phyloP scores from a whole-genome alignment of 2,888 invertebrate genomes.

The Patella caerulea region DNA sequence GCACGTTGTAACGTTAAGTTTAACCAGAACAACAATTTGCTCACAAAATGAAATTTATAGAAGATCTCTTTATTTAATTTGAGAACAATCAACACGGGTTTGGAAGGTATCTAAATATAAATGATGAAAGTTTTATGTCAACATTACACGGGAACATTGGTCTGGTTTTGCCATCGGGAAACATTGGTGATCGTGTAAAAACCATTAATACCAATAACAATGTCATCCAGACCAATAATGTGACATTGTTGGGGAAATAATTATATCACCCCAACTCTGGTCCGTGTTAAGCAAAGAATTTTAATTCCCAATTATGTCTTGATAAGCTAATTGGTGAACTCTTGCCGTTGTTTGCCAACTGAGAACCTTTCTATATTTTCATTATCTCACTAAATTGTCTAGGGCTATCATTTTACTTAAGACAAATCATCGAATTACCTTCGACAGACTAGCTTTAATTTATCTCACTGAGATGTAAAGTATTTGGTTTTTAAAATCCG shows the following conservation, averaged over 20 bases:
- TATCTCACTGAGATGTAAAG: too few relatives aligned
- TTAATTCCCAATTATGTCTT: slow-evolving; percentile 10
- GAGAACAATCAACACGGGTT: neutral
- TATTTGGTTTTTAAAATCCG: too few relatives aligned
- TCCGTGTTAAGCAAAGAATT: slow-evolving; percentile 6
- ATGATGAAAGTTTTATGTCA: neutral
- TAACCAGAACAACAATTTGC: neutral
- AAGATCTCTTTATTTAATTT: slow-evolving; percentile 3
- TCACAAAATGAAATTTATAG: neutral
- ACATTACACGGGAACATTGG: neutral
- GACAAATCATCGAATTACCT: neutral
- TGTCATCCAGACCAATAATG: slow-evolving; percentile 8
- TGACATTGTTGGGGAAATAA: slow-evolving; percentile 5
- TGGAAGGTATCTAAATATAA: neutral
- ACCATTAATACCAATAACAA: slow-evolving; percentile 4
- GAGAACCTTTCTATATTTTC: slow-evolving; percentile 22
- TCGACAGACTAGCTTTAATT: too few relatives aligned
- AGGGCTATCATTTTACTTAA: slow-evolving; percentile 8
- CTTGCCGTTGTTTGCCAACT: slow-evolving; percentile 22
- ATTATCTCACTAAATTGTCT: slow-evolving; percentile 23
- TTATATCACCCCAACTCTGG: slow-evolving; percentile 2
- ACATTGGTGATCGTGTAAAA: neutral
- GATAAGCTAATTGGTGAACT: slow-evolving; percentile 13
- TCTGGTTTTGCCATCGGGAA: neutral
- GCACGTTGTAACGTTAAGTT: too few relatives aligned